Conservation (phyloP, 2,113 vertebrate species). For the Aegotheles bennettii region DNA sequence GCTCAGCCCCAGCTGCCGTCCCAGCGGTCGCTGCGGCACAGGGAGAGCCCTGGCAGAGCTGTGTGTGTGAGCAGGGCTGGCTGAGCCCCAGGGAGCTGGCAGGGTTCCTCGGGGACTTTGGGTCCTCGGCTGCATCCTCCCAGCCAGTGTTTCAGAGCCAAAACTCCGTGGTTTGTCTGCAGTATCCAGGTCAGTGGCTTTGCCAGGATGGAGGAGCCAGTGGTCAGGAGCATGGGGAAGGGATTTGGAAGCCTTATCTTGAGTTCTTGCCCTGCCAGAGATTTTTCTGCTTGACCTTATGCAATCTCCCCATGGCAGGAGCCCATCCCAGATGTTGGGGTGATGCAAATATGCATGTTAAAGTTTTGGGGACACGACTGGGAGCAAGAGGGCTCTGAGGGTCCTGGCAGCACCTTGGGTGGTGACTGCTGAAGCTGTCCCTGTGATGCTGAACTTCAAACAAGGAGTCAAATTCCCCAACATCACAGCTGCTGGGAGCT, state of each 20-base stretch:
- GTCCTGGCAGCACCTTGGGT: not conserved
- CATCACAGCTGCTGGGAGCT: not conserved
- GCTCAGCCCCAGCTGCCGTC: not conserved
- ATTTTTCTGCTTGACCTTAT: not conserved
- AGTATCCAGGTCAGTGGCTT: accelerated
- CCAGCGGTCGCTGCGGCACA: accelerated
- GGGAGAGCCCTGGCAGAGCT: not conserved
- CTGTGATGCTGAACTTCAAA: not conserved
- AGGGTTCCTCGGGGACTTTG: not conserved
- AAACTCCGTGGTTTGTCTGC: not conserved
- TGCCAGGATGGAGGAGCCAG: not conserved
- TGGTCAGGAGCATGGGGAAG: not conserved
- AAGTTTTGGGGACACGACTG: accelerated
- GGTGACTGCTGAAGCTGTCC: not conserved
- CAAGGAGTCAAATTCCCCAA: not conserved
- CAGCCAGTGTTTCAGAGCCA: not conserved
- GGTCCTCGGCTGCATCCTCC: not conserved
- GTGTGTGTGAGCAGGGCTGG: accelerated
- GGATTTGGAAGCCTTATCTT: not conserved
- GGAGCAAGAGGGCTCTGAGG: not conserved
- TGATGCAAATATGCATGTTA: accelerated
- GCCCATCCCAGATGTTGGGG: accelerated
- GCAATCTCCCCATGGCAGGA: not conserved
- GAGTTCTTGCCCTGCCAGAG: not conserved
- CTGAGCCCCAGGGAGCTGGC: not conserved